Conservation (phyloP, 2,888 invertebrate genomes). For the Leptopilina syphax region DNA sequence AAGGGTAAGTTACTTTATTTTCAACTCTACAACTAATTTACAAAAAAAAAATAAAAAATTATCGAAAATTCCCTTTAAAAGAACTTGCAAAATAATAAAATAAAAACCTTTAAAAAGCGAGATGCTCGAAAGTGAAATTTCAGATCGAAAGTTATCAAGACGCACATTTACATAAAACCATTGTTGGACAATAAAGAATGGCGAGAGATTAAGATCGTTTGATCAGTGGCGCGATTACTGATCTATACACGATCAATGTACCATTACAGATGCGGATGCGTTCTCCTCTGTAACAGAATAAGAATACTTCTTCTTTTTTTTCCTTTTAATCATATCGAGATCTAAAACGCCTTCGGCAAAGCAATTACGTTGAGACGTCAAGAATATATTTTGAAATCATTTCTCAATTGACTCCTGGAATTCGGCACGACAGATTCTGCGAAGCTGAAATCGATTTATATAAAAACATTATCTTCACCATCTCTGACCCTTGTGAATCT, state of each 20-base stretch:
- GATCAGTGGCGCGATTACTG: conserved; percentile 6
- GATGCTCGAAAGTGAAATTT: neutral
- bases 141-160: neutral
- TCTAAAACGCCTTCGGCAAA: conserved; percentile 28
- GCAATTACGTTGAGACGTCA: conserved; percentile 31
- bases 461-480: conserved; percentile 23
- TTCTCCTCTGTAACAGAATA: neutral
- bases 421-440: conserved; percentile 23
- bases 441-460: conserved; percentile 22
- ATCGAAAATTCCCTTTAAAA: neutral
- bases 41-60: neutral
- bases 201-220: conserved; percentile 18
- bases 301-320: too few relatives aligned
- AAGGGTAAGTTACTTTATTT: neutral
- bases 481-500: neutral
- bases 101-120: neutral
- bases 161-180: neutral
- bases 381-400: conserved; percentile 35
- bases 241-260: neutral
- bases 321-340: conserved; percentile 7
- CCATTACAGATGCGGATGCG: conserved; percentile 17
- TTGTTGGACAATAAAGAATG: neutral
- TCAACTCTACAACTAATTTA: neutral
- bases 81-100: neutral
- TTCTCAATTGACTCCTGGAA: conserved; percentile 32